A percentile compares a stretch with the other conserved stretches of the same genome.
phyloP scores from a whole-genome alignment of 2,888 invertebrate genomes.

The Euclidia mi region DNA sequence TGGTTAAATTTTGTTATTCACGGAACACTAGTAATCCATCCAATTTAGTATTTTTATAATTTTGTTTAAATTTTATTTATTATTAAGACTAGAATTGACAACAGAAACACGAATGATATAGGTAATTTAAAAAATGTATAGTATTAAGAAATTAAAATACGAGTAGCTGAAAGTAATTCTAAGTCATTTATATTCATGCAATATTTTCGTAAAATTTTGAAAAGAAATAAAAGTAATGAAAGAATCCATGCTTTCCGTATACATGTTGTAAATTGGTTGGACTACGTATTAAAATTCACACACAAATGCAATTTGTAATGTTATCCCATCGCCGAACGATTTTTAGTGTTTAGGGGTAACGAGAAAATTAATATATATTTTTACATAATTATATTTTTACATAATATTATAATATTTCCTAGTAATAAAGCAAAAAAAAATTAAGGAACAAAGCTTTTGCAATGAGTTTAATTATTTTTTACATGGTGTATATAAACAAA shows the following conservation, averaged over 20 bases:
- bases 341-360: constrained; percentile 22
- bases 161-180: too few species aligned
- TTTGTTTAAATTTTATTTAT: background rate
- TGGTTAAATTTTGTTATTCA: constrained; percentile 65
- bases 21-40: constrained; percentile 69
- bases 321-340: constrained; percentile 47
- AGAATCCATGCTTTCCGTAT: constrained; percentile 30
- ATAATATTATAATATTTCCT: too few species aligned
- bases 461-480: too few species aligned
- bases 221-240: background rate
- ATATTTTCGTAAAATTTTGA: background rate
- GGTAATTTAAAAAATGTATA: too few species aligned
- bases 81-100: constrained; percentile 6
- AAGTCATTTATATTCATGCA: constrained; percentile 6
- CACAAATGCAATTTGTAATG: constrained; percentile 50
- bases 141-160: too few species aligned
- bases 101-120: too few species aligned
- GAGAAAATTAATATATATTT: constrained; percentile 10
- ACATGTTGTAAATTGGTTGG: constrained; percentile 71
- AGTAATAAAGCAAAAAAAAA: too few species aligned
- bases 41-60: constrained; percentile 62
- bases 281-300: constrained; percentile 65
- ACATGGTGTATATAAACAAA: too few species aligned
- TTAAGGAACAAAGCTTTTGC: too few species aligned
- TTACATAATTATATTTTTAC: too few species aligned